A percentile compares a stretch with the other conserved stretches of the same genome.
Conservation (phyloP, 1,140 invertebrate species). For the Subanguina moxae region DNA sequence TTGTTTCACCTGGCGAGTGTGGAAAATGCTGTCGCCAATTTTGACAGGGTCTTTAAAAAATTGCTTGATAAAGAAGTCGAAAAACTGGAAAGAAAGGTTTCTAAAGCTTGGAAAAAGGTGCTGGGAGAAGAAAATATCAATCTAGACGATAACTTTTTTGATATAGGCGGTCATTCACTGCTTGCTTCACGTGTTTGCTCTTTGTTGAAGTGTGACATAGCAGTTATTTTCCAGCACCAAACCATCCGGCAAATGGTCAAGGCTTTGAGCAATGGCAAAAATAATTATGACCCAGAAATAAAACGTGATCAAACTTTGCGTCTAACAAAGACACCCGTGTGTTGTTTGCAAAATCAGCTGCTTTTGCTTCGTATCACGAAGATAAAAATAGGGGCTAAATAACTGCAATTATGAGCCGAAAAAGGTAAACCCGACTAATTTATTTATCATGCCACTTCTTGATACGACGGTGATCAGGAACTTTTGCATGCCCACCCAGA, state of each 20-base stretch:
- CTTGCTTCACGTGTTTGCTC: conserved; percentile 11
- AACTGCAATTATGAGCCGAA: too few species aligned
- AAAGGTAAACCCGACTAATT: too few species aligned
- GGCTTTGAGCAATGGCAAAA: conserved; percentile 2
- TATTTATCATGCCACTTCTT: too few species aligned
- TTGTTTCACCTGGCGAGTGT: background rate
- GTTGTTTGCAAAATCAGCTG: background rate
- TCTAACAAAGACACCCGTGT: background rate
- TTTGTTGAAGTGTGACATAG: conserved; percentile 10
- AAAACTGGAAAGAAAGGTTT: background rate
- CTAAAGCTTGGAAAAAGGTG: background rate
- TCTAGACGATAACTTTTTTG: conserved; percentile 24
- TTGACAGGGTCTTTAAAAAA: background rate
- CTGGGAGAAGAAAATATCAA: background rate
- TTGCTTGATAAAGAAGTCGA: too few species aligned
- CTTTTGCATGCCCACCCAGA: too few species aligned
- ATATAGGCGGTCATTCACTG: conserved; percentile 30
- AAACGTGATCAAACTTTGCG: background rate
- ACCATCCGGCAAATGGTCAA: conserved; percentile 20
- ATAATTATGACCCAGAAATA: background rate
- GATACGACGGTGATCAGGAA: too few species aligned
- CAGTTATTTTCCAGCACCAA: conserved; percentile 23
- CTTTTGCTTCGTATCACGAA: too few species aligned
- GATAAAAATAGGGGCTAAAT: too few species aligned
- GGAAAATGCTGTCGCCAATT: background rate